A percentile compares a stretch with the other conserved stretches of the same genome.
Conservation (phyloP, 2,797 vertebrate species). For the Anguilla pacifica region DNA sequence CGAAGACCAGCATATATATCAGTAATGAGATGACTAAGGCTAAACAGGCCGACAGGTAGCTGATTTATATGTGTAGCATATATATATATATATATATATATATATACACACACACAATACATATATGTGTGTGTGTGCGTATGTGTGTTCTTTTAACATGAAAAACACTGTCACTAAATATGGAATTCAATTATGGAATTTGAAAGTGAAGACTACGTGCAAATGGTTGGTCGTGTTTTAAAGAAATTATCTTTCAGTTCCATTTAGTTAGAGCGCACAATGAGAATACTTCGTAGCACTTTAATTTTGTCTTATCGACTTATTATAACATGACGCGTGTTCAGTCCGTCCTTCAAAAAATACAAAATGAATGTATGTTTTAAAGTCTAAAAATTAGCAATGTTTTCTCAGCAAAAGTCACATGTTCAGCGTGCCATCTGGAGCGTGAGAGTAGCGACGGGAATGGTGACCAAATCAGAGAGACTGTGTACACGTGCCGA, state of each 20-base stretch:
- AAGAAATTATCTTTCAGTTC: background rate
- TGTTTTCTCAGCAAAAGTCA: background rate
- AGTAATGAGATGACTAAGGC: constrained; percentile 2
- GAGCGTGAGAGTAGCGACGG: background rate
- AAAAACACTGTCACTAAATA: background rate
- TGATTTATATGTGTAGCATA: background rate
- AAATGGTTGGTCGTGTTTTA: background rate
- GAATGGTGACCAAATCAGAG: background rate
- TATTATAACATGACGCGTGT: background rate
- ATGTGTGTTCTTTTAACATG: background rate
- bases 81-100: too few species aligned
- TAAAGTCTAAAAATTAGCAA: background rate
- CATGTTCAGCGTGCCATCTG: background rate
- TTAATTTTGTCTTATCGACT: background rate
- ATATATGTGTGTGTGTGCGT: too few species aligned
- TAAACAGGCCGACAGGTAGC: background rate
- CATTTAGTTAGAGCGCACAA: background rate
- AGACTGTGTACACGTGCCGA: background rate
- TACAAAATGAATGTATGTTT: background rate
- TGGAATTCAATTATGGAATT: background rate
- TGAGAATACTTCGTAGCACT: background rate
- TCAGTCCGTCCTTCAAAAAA: background rate
- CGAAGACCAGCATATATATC: background rate
- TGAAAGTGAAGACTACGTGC: background rate
- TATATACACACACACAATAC: too few species aligned